Conservation (phyloP, 2,113 vertebrate species). For the Furnarius figulus region DNA sequence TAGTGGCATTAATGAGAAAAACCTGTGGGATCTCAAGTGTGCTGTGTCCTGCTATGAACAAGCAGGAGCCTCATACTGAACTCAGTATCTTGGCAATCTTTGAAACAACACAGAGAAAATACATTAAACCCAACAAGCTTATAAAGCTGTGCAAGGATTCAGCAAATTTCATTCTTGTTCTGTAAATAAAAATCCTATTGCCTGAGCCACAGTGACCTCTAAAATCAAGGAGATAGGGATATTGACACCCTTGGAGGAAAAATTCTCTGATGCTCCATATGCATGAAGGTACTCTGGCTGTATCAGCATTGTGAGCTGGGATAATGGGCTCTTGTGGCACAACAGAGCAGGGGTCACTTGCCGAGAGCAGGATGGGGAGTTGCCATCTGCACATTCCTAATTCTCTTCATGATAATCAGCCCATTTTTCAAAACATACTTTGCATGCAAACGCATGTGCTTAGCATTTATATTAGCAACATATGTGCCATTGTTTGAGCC, state of each 20-base stretch:
- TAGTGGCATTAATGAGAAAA: not conserved
- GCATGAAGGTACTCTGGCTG: not conserved
- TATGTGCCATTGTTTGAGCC: slow-evolving; percentile 24
- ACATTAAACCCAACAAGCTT: not conserved
- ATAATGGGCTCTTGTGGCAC: not conserved
- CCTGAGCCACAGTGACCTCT: not conserved
- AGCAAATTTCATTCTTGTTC: not conserved
- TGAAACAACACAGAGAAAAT: not conserved
- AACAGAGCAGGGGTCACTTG: not conserved
- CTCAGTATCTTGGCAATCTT: not conserved
- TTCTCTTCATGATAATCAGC: not conserved
- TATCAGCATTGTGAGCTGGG: not conserved
- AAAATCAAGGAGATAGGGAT: not conserved
- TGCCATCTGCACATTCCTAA: slow-evolving; percentile 31
- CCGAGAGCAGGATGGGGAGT: not conserved
- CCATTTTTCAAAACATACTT: not conserved
- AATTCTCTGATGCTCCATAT: not conserved
- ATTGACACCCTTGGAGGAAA: not conserved
- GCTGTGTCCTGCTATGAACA: not conserved
- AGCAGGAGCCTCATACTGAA: not conserved
- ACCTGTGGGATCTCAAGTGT: not conserved
- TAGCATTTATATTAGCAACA: slow-evolving; percentile 18
- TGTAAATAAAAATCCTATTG: not conserved
- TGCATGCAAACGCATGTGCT: not conserved
- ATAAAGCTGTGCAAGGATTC: not conserved